These are phyloP conservation scores for Xerus rutilus DNA, from an alignment of 2,797 vertebrate species.

Conservation along the genomic window DNA sequence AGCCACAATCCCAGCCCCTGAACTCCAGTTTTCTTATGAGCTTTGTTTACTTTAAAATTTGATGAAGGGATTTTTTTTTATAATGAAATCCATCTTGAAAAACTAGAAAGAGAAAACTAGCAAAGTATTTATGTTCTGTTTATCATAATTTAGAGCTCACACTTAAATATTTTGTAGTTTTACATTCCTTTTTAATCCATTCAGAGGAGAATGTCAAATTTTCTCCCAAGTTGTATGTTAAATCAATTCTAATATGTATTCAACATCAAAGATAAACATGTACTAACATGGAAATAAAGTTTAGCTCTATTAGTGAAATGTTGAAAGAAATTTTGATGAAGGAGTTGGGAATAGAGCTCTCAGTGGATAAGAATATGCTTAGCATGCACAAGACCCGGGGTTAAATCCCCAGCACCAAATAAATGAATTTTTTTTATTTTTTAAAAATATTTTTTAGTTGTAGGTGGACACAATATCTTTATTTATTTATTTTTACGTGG, in stretches of 20 bases:
- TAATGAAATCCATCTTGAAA: slow-evolving; percentile 84
- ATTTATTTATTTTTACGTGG: no score
- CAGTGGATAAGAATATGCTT: background rate
- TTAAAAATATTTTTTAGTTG: no score
- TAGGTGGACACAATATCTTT: no score
- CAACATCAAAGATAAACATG: slow-evolving; percentile 87
- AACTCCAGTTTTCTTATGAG: background rate
- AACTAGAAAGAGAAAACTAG: slow-evolving; percentile 84
- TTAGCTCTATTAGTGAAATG: slow-evolving; percentile 89
- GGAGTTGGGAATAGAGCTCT: background rate
- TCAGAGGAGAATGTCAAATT: slow-evolving; percentile 85
- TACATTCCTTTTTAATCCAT: slow-evolving; percentile 88
- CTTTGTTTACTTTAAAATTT: slow-evolving; percentile 31
- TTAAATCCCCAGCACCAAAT: background rate
- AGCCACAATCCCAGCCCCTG: no score
- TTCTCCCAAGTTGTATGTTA: slow-evolving; percentile 88
- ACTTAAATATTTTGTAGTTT: slow-evolving; percentile 86
- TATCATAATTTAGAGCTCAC: slow-evolving; percentile 87
- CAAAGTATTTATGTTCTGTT: slow-evolving; percentile 86
- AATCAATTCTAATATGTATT: slow-evolving; percentile 88
- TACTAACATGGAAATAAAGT: slow-evolving; percentile 91
- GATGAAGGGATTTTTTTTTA: slow-evolving; percentile 75
- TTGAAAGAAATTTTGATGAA: slow-evolving; percentile 57
- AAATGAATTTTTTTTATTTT: background rate
- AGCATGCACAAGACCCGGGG: background rate